Percentiles rank a stretch among this genome's conserved stretches.
These are phyloP conservation scores for Agrypnia vestita DNA, from an alignment of 1,140 invertebrate genomes.

Conservation along the genomic window DNA sequence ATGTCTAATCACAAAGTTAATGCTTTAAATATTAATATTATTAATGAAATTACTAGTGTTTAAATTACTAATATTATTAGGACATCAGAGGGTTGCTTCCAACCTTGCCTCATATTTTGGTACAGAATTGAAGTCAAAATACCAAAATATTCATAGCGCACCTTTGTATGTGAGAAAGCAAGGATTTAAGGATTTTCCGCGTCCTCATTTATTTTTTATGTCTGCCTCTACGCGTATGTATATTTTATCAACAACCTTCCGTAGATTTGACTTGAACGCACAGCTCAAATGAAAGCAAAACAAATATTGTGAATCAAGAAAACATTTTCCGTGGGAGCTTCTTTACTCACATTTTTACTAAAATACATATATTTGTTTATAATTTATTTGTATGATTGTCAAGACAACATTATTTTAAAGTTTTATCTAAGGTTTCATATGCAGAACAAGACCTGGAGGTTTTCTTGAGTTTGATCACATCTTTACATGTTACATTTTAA, in stretches of 20 bases:
- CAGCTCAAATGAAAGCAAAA: constrained; percentile 32
- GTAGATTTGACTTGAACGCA: constrained; percentile 28
- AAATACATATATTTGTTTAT: too few species aligned
- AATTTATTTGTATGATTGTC: background rate
- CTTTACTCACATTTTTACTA: background rate
- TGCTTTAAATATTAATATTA: too few species aligned
- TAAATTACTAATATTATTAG: too few species aligned
- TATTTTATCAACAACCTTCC: constrained; percentile 41
- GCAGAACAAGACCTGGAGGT: too few species aligned
- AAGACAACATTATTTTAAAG: background rate
- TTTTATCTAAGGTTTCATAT: too few species aligned
- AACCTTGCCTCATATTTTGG: too few species aligned
- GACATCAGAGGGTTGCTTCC: too few species aligned
- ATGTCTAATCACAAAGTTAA: too few species aligned
- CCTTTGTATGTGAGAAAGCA: constrained; percentile 21
- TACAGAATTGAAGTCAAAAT: constrained; percentile 10
- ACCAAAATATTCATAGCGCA: constrained; percentile 36
- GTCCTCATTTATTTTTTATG: constrained; percentile 41
- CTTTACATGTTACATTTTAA: too few species aligned
- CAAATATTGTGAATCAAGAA: constrained; percentile 4
- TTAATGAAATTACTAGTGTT: too few species aligned
- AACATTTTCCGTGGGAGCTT: constrained; percentile 4
- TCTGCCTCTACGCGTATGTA: constrained; percentile 19
- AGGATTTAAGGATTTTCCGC: constrained; percentile 28
- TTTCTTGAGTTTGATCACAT: too few species aligned